Conservation (phyloP, 2,113 vertebrate species). For the Suricata suricatta region DNA sequence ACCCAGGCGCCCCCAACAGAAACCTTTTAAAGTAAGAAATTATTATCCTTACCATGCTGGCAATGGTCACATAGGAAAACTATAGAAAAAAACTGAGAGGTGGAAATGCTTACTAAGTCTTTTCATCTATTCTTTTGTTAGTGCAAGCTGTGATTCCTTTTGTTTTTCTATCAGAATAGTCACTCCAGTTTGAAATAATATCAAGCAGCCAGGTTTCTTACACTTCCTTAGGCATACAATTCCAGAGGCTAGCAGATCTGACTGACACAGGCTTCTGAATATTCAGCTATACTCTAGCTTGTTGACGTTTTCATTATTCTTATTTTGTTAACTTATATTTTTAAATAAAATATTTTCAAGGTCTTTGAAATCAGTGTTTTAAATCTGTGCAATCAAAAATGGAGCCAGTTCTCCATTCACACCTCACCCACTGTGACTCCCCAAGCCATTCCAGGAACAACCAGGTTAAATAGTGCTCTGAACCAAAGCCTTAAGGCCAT, state of each 20-base stretch:
- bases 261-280: slow-evolving; percentile 66
- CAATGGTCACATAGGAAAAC: background rate
- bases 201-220: slow-evolving; percentile 67
- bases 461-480: slow-evolving; percentile 17
- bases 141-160: background rate
- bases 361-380: slow-evolving; percentile 13
- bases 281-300: slow-evolving; percentile 45
- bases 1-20: no score
- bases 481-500: background rate
- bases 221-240: slow-evolving; percentile 60
- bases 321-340: slow-evolving; percentile 36
- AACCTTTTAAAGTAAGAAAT: background rate
- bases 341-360: slow-evolving; percentile 18
- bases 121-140: background rate
- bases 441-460: background rate
- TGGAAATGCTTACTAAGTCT: background rate
- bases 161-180: slow-evolving; percentile 40
- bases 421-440: background rate
- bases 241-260: slow-evolving; percentile 67
- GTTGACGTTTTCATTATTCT: slow-evolving; percentile 27
- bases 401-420: background rate
- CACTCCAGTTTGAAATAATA: slow-evolving; percentile 69
- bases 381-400: background rate
- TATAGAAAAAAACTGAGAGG: background rate
- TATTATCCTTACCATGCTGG: background rate